Base-by-base conservation (phyloP, 64 coral and sea anemone species). In the Cladopsammia gracilis region DNA sequence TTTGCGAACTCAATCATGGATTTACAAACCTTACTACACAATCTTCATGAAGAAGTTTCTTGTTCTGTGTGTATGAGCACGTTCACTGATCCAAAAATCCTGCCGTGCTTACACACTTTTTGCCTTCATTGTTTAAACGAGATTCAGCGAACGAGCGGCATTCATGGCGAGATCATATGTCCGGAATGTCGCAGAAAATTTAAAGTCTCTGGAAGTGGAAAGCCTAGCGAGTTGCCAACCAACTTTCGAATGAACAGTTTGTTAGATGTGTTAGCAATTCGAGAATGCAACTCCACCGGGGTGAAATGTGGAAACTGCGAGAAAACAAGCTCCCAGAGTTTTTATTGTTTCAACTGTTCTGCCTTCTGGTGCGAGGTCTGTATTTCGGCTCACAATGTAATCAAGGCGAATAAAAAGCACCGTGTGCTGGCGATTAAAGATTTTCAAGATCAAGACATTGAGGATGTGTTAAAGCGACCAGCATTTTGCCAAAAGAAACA, bases 401-500 rank as follows among this genome's bases (percentile, higher is more conserved):
- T 56, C 12, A 56, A 56, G 23, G 18, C 46, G 23, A 52, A 78
- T 57, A 78, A 78, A 18, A 15, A 12, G 48, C 75, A 78, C 53
- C 43, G 45, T 3, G 75, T 78, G 75, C 22, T 78, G 47, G 75
- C 75, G 23, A 22, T 78, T 57, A 48, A 51, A 57, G 75, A 78
- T 42, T 78, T 78, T 51, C 75, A 78, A 51, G 75, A 51, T 7
- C 12, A 78, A 22, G 75, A 78, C 22, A 49, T 78, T 25, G 75
- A 78, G 15, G 47, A 19, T 13, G 53, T 78, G 75, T 57, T 78
- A 18, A 49, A 57, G 23, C 75, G 53, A 24, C 45, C 44, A 78
- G 75, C 47, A 10, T 78, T 51, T 57, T 78, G 75, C 47, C 75
- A 50, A 8, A 44, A 75, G 25, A 75, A 50, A 18, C 11, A 51